phyloP scores from a whole-genome alignment of 1,140 invertebrate species.

The Orchestia grillus region DNA sequence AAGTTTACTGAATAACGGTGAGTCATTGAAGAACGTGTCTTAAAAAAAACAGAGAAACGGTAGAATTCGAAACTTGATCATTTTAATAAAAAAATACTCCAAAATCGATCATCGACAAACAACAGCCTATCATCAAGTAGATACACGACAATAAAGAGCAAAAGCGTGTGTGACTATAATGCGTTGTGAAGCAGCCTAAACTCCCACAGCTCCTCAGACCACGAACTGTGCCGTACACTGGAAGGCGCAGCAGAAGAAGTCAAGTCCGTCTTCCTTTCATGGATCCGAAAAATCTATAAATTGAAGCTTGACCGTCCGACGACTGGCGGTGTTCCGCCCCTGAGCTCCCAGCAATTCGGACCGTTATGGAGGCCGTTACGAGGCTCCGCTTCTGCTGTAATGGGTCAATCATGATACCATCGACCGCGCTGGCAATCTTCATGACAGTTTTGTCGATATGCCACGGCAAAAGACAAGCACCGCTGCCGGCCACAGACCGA shows the following conservation, averaged over 20 bases:
- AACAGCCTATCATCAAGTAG: neutral
- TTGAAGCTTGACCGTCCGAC: neutral
- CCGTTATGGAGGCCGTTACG: conserved; percentile 26
- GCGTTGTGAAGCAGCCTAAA: neutral
- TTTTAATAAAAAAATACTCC: too few species aligned
- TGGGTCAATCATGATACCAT: conserved; percentile 26
- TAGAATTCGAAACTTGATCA: too few species aligned
- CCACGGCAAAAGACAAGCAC: neutral
- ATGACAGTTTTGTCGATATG: neutral
- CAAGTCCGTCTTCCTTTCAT: neutral
- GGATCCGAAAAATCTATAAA: neutral
- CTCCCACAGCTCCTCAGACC: too few species aligned
- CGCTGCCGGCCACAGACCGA: neutral
- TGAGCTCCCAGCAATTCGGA: neutral
- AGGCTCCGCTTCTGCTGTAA: neutral
- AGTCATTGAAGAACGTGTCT: too few species aligned
- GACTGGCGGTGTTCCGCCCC: neutral
- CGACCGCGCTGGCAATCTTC: neutral
- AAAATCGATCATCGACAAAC: neutral
- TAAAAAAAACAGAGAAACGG: too few species aligned
- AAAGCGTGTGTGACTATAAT: too few species aligned
- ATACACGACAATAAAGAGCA: neutral
- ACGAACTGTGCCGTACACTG: neutral
- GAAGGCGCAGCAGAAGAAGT: neutral
- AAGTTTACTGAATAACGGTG: too few species aligned